Base-by-base conservation (phyloP, 2,113 vertebrate genomes). In the Dendrocopos noguchii region DNA sequence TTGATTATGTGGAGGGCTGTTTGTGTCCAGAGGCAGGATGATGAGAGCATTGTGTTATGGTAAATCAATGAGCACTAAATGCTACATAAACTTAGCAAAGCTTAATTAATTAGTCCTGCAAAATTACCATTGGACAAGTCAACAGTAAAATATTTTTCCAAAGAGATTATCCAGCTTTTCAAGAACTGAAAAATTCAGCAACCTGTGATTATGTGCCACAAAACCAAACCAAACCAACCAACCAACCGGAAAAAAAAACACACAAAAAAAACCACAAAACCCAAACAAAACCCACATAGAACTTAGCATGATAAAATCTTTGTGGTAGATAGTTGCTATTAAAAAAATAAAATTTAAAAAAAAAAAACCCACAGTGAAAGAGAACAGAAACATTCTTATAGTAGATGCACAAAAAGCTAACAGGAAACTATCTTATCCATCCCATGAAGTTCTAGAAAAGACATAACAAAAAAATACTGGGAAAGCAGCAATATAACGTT, bases 121-220 rank as follows among this genome's bases (percentile, higher is more conserved):
- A 82, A 28, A 70, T 64, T 64, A 72, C 6, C 57, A 75, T 2
- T 60, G 68, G 67, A 25, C 10, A 91, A 90, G 50, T 53, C 36
- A 80, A 68, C 21, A 73, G 29, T 60, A 74, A 94, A 91, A 74
- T 74, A 83, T 83, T 88, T 86, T 88, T 94, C 56, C 42, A 53
- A 47, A 86, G 47, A 88, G 31, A 60, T 90, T 60, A 90, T 42
- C 28, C 55, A 65, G 5, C 53, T 83, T 86, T 53, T 18, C 7
- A 59, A 80, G 60, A 63, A 25, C 25, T 67, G 61, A 88, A 89
- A 92, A 87, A 5, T 2, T 3, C 27, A 83, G 12, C 14, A 78
- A 78, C 34, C n/a, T 64, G 3, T 14, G 12, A 53, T 76, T 66
- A 63, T 6, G 12, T 22, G 46, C 18, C 42, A 15, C 29, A 82